Base-by-base conservation (phyloP, 2,888 invertebrate genomes). In the Chymomyza fuscimana region DNA sequence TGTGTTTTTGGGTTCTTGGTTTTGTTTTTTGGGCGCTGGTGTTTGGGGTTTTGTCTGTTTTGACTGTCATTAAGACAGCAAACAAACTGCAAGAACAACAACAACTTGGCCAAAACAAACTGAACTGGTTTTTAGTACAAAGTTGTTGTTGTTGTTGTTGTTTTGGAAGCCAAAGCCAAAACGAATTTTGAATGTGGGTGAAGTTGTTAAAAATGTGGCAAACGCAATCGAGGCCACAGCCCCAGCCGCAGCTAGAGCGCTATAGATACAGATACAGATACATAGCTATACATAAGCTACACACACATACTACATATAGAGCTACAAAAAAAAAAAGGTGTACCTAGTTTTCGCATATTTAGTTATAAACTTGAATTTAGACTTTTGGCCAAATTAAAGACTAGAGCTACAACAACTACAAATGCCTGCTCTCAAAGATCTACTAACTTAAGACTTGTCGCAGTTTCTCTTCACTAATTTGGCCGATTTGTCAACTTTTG, bases 171-270 rank as follows among this genome's bases (percentile, higher is more conserved):
- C 77, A 80, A 79, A 82, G 78, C 86, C 87, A 84, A 84, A 83
- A 79, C 83, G 80, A 83, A 83, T 83, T 83, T 83, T 82, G 82
- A 86, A 83, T 83, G 83, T 83, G 83, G 83, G 83, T 83, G 83
- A 83, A 83, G 87, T 84, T 83, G 83, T 86, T 84, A 80, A 80
- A 80, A 84, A 78, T 76, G 81, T 79, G 76, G 80, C 86, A 83
- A 82, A 82, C 69, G 84, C 82, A 82, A 86, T 83, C 82, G 86
- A 83, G 82, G 82, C 78, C 79, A 78, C 64, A 58, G 29, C 40
- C 40, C 10, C 40, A 22, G 54, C 54, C 22, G 15, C 16, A 54
- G 52, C 16, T 12, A 51, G 9, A 16, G 51, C 15, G 9, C 16
- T 19, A 19, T 19, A 19, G 19, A 1, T 19, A 19, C 51, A 16